Percentiles rank a stretch among this genome's conserved stretches.
phyloP scores from a whole-genome alignment of 1,140 invertebrate species.

The Cydia amplana region DNA sequence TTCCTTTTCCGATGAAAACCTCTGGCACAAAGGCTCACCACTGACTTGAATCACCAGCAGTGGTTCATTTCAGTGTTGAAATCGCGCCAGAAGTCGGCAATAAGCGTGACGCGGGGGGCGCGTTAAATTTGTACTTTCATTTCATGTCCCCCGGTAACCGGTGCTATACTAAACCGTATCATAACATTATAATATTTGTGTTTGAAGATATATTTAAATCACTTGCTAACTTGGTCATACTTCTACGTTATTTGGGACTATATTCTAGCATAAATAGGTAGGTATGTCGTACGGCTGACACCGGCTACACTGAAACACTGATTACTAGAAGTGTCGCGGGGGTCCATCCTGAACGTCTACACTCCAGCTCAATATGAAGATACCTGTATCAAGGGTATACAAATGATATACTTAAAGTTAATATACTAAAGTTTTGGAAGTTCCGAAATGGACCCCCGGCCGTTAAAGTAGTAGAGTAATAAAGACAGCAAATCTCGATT shows the following conservation, averaged over 20 bases:
- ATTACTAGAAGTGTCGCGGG: constrained; percentile 5
- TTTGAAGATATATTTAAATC: constrained; percentile 69
- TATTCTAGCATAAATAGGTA: constrained; percentile 66
- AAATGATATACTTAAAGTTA: background rate
- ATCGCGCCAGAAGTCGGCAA: background rate
- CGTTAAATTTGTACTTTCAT: constrained; percentile 29
- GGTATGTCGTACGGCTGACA: constrained; percentile 43
- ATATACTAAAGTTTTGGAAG: background rate
- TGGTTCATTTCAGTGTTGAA: background rate
- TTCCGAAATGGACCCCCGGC: constrained; percentile 3
- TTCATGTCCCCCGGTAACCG: constrained; percentile 23
- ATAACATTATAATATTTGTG: constrained; percentile 53
- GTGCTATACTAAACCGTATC: constrained; percentile 32
- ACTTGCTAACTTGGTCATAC: constrained; percentile 73
- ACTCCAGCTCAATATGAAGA: constrained; percentile 2
- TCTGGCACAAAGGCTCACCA: background rate
- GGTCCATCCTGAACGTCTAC: background rate
- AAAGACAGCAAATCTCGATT: constrained; percentile 70
- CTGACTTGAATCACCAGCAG: background rate
- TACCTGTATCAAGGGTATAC: constrained; percentile 13
- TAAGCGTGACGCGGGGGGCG: constrained; percentile 18
- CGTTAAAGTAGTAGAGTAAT: constrained; percentile 27
- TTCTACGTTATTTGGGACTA: constrained; percentile 67
- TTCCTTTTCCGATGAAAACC: background rate
- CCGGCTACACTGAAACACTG: constrained; percentile 49